Evolutionary conservation across 2,113 vertebrate genomes (phyloP), one percentile per base, ranked within the genome.

Genomic region (Rhinolophus ferrumequinum): DNA sequence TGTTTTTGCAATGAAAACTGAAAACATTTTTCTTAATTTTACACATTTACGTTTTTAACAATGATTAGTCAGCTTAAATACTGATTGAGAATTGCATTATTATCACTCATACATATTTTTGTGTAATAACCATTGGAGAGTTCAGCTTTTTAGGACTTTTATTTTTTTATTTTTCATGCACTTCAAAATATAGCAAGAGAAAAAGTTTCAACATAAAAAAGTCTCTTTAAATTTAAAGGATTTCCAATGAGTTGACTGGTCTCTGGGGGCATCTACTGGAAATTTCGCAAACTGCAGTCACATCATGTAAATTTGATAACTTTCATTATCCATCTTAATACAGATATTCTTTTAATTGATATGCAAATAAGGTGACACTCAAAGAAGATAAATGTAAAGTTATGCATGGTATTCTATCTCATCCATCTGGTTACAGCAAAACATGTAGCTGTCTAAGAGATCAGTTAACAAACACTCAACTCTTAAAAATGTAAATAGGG

Each of bases 251-350:
- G 98, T 99, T 98, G 96, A 96, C 89, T 99, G 99, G 99, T 99
- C 99, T 99, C 99, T 99, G 99, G 99, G 98, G 99, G 99, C 99
- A 99, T 98, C 99, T 99, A 99, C 99, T 99, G 99, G 99, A 98
- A 96, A 97, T 8, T 4, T 1, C 84, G 97, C 91, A 97, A 98
- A 99, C 97, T 99, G 98, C 99, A 99, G 92, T n/a, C 90, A 64
- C 30, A 87, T 85, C 18, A 62, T 0, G 93, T 52, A 84, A 87
- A 89, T 81, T 81, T 4, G 1, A 84, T 88, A 24, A 96, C 35
- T 69, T 94, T 5, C 81, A 64, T 94, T 2, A 88, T 82, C 87
- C 82, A 93, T 95, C 73, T 94, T 96, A 97, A 97, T 89, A 96
- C 67, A 97, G 94, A 94, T 93, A 96, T 94, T 95, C 95, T 94